These are phyloP conservation scores for Brachyalestes nurse DNA, from an alignment of 2,797 vertebrate species.

Conservation along the genomic window DNA sequence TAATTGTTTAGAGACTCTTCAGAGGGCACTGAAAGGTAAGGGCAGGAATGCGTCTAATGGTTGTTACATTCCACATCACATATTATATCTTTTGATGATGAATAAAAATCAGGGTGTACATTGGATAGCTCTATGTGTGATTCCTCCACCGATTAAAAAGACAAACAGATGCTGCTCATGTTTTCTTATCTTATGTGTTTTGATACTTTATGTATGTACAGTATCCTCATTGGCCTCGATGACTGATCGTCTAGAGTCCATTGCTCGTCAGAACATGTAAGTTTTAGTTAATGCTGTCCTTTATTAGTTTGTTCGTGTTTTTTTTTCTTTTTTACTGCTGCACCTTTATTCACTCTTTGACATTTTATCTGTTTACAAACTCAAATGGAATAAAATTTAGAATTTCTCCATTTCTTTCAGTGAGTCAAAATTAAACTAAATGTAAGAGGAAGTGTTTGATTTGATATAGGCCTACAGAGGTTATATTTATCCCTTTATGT, in stretches of 20 bases:
- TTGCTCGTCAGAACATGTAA: constrained; percentile 95
- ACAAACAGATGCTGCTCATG: no score
- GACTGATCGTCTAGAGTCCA: constrained; percentile 96
- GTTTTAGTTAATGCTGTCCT: constrained; percentile 50
- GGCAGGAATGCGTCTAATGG: not conserved
- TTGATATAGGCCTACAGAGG: no score
- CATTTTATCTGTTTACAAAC: no score
- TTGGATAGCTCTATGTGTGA: not conserved
- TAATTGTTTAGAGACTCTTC: constrained; percentile 93
- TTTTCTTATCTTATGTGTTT: constrained; percentile 35
- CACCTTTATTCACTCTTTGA: not conserved
- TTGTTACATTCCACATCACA: not conserved
- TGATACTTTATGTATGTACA: constrained; percentile 60
- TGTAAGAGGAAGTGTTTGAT: not conserved
- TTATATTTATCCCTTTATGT: not conserved
- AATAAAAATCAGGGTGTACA: not conserved
- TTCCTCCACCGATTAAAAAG: no score
- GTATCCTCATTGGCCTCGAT: constrained; percentile 95
- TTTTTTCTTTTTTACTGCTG: not conserved
- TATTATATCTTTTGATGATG: not conserved
- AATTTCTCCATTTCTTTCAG: no score
- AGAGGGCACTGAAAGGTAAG: constrained; percentile 96
- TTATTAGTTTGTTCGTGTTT: not conserved
- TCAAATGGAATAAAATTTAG: no score
- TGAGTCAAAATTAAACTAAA: no score